Percentiles rank a stretch among this genome's conserved stretches.
Evolutionary conservation across 2,888 invertebrate species (phyloP).

Genomic region (Agrotis exclamationis): DNA sequence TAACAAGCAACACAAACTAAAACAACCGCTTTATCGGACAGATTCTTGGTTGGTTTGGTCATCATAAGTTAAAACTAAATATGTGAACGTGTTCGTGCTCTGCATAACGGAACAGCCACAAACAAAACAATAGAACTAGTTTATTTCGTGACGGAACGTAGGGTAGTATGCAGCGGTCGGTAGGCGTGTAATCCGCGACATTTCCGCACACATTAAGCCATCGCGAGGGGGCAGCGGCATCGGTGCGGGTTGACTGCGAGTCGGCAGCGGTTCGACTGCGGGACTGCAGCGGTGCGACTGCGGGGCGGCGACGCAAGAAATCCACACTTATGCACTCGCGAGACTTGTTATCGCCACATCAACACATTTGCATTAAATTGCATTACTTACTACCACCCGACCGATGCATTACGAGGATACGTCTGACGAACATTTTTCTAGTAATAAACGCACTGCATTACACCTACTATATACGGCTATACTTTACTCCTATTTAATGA

Average conservation of each 20-base stretch:
- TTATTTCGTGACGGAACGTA: constrained; percentile 55
- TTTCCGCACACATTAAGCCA: constrained; percentile 75
- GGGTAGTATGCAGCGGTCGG: constrained; percentile 58
- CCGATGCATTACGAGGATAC: constrained; percentile 47
- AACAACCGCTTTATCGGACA: constrained; percentile 20
- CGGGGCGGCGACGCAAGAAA: constrained; percentile 9
- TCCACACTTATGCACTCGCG: constrained; percentile 62
- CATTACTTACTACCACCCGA: constrained; percentile 68
- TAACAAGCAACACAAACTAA: neutral
- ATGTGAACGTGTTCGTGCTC: constrained; percentile 32
- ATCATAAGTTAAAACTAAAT: constrained; percentile 44
- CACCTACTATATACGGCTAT: neutral
- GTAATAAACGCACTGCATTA: constrained; percentile 3
- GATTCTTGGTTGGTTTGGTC: constrained; percentile 17
- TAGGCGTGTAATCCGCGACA: constrained; percentile 70
- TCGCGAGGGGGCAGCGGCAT: constrained; percentile 49
- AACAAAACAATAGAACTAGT: constrained; percentile 51
- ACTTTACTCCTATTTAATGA: constrained; percentile 16
- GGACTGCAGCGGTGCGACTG: neutral
- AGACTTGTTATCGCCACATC: constrained; percentile 77
- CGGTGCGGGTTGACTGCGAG: constrained; percentile 29
- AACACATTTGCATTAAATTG: constrained; percentile 86
- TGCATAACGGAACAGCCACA: constrained; percentile 49
- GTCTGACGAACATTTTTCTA: constrained; percentile 28
- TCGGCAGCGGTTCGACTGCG: constrained; percentile 29